Base-by-base conservation (phyloP, 2,888 invertebrate genomes). In the Chalcosyrphus nemorum region DNA sequence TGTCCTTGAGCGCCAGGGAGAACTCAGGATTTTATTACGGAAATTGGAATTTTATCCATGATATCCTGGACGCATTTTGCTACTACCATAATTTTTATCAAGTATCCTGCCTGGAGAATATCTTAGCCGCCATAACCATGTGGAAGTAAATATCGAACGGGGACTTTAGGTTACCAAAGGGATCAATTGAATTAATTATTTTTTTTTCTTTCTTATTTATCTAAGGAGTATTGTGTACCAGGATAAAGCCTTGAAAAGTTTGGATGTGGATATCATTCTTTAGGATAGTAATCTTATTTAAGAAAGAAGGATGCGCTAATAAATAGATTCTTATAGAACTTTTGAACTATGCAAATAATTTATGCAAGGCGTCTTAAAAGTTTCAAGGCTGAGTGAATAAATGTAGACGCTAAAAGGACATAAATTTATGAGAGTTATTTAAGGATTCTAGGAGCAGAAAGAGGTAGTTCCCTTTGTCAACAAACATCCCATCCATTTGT, bases 41-140 rank as follows among this genome's bases (percentile, higher is more conserved):
- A 35, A 50, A 47, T 63, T 50, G 13, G 63, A 65, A 32, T 50
- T 35, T 65, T 65, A 65, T 65, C 21, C 63, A 21, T 50, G 19
- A 24, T 19, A 50, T 50, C 50, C 63, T 47, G 63, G 38, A 15
- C 9, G 15, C 27, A 50, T 50, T 24, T 50, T 50, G 5, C 32
- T 61, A n/a, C 32, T 61, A n/a, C 17, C 29, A 29, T 45, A n/a
- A 50, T 24, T 50, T 50, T 24, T 45, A 61, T 45, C 32, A 1
- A 61, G 19, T 45, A 17, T 61, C 27, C 29, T 45, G 5, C n/a
- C 27, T 7, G 24, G 15, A 5, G 41, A 15, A 2, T 41, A 43
- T 41, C 27, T 2, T 11, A 41, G 9, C 27, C 9, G 9, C 41
- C n/a, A n/a, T n/a, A 59, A 27, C 24, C 59, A 15, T 24, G 24